These are phyloP conservation scores for Lepidurus couesii DNA, from an alignment of 1,140 invertebrate genomes.

Conservation along the genomic window DNA sequence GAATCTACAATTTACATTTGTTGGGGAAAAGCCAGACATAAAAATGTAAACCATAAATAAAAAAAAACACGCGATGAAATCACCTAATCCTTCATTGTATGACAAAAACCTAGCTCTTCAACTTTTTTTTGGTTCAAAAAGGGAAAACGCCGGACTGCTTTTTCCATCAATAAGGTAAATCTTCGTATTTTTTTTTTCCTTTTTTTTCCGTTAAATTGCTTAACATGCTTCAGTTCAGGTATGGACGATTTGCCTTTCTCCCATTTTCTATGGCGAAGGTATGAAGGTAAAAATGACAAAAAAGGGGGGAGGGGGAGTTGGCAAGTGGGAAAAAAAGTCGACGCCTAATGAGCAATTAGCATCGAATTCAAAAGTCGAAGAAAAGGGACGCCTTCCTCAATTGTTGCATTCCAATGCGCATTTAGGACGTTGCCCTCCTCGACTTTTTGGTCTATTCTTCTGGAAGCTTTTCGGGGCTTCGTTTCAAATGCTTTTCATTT, in stretches of 20 bases:
- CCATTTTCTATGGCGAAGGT: no score
- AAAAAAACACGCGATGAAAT: neutral
- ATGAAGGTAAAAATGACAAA: no score
- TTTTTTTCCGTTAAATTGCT: no score
- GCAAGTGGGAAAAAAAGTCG: no score
- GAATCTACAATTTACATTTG: neutral
- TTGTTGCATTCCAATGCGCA: constrained; percentile 21
- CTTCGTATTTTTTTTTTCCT: no score
- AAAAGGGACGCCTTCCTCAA: constrained; percentile 1
- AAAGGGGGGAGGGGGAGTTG: no score
- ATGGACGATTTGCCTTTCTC: no score
- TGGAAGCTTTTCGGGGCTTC: neutral
- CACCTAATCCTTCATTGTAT: neutral
- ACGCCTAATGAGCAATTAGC: constrained; percentile 6
- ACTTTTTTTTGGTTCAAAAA: no score
- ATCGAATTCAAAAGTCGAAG: constrained; percentile 16
- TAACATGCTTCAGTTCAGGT: no score
- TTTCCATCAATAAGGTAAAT: no score
- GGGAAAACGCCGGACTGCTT: no score
- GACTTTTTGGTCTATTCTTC: neutral
- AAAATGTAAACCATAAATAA: neutral
- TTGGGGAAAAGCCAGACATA: neutral
- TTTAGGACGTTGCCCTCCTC: neutral
- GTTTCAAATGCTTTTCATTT: neutral
- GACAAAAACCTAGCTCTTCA: no score